Percentiles rank a stretch among this genome's conserved stretches.
These are phyloP conservation scores for Papilio aristodemus DNA, from an alignment of 1,140 invertebrate genomes.

Conservation along the genomic window DNA sequence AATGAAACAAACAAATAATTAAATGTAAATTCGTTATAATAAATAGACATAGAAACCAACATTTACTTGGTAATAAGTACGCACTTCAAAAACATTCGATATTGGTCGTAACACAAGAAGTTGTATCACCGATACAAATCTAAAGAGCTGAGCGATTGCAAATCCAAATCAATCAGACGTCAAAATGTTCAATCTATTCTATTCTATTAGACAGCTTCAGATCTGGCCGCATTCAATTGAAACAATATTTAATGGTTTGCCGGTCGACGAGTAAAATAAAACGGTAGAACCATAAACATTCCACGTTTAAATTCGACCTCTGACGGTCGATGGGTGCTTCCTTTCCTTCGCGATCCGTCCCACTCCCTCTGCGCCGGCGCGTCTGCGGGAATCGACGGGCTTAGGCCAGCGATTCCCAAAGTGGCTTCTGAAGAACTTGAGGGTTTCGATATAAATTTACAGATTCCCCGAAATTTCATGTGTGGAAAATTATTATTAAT, in stretches of 20 bases:
- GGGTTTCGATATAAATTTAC: no score
- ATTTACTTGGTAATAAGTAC: no score
- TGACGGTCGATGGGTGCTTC: conserved; percentile 62
- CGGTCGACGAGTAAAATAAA: conserved; percentile 74
- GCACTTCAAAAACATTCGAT: no score
- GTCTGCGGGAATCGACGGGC: conserved; percentile 64
- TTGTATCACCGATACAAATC: conserved; percentile 45
- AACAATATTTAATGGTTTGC: conserved; percentile 77
- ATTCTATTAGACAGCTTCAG: conserved; percentile 68
- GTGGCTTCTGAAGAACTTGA: not conserved
- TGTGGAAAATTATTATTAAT: not conserved
- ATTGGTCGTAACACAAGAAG: conserved; percentile 65
- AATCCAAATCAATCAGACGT: conserved; percentile 65
- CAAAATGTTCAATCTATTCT: conserved; percentile 52
- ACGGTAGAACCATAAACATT: conserved; percentile 80
- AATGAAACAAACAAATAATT: no score
- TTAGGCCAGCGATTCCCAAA: not conserved
- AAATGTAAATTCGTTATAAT: no score
- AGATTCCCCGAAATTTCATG: no score
- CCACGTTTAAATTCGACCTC: conserved; percentile 79
- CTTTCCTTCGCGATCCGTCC: conserved; percentile 50
- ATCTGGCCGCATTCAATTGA: conserved; percentile 77
- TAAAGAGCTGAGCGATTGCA: conserved; percentile 49
- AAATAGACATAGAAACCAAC: no score
- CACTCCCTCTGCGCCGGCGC: conserved; percentile 63